A percentile compares a stretch with the other conserved stretches of the same genome.
Evolutionary conservation across 2,797 vertebrate species (phyloP).

Genomic region (Manis javanica): DNA sequence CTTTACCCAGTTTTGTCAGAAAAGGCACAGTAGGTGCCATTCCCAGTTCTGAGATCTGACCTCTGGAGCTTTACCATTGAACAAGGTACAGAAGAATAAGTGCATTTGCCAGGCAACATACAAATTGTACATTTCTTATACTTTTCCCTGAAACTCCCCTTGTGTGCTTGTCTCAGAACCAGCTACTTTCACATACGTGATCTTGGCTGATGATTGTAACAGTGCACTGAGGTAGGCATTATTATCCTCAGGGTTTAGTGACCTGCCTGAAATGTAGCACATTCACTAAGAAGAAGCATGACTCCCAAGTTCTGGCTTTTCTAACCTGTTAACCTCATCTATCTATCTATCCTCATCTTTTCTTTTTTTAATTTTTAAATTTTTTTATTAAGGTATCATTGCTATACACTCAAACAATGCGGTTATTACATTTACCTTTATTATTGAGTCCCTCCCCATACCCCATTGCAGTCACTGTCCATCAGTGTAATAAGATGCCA

Average conservation of each 20-base stretch:
- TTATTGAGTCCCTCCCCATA: too few relatives aligned
- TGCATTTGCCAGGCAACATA: not conserved
- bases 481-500: too few relatives aligned
- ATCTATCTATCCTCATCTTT: too few relatives aligned
- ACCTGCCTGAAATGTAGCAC: not conserved
- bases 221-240: not conserved
- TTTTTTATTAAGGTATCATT: too few relatives aligned
- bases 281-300: not conserved
- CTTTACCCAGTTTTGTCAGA: not conserved
- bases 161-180: not conserved
- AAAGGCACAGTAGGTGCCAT: not conserved
- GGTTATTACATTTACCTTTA: too few relatives aligned
- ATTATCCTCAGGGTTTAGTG: not conserved
- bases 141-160: not conserved
- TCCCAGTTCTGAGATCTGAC: not conserved
- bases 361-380: too few relatives aligned
- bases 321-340: not conserved
- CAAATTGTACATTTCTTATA: not conserved
- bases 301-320: not conserved
- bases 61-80: not conserved
- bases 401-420: too few relatives aligned
- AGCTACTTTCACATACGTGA: not conserved
- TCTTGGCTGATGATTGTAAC: not conserved
- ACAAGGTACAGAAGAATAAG: not conserved
- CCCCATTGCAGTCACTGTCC: too few relatives aligned